Evolutionary conservation across 1,140 invertebrate genomes (phyloP).

Genomic region (Elysia chlorotica): DNA sequence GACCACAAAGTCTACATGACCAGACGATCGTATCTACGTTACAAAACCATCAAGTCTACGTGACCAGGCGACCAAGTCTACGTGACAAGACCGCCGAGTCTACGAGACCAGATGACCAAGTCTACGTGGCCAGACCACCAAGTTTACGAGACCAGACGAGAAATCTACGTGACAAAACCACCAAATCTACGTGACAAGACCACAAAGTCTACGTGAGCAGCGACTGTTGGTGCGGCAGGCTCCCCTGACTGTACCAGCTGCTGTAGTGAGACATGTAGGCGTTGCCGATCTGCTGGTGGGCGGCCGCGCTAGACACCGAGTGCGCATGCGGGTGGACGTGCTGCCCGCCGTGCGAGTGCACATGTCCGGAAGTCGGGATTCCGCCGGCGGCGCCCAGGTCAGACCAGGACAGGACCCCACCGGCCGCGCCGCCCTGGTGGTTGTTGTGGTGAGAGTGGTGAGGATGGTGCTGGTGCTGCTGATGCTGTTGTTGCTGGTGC

Average conservation of each 20-base stretch:
- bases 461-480: no score
- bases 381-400: slow-evolving; percentile 33
- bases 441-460: no score
- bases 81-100: neutral
- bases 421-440: no score
- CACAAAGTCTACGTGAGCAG: slow-evolving; percentile 38
- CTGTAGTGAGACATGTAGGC: slow-evolving; percentile 44
- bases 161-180: neutral
- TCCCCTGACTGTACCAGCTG: slow-evolving; percentile 47
- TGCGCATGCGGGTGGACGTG: no score
- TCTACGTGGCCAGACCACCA: neutral
- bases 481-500: no score
- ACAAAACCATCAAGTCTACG: neutral
- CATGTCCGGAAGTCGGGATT: slow-evolving; percentile 13
- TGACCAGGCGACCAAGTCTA: neutral
- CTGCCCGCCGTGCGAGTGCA: slow-evolving; percentile 25
- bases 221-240: slow-evolving; percentile 40
- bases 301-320: no score
- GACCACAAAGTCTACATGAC: no score
- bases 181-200: no score
- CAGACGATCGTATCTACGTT: no score
- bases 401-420: slow-evolving; percentile 18
- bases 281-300: slow-evolving; percentile 38
- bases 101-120: neutral
- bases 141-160: neutral